Conservation (phyloP, 2,888 invertebrate species). For the Drosophila birchii region DNA sequence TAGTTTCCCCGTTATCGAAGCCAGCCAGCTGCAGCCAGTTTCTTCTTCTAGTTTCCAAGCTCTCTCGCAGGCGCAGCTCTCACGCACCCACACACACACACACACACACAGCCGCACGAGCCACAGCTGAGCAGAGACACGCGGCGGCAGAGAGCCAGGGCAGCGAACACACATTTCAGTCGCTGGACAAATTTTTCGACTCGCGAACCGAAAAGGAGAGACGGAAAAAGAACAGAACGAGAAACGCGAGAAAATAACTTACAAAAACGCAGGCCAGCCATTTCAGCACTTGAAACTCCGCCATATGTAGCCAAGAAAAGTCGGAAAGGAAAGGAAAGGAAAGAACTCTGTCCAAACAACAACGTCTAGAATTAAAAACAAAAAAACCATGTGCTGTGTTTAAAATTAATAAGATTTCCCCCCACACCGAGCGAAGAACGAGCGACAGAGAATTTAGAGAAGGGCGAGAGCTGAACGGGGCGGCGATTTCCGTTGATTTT, state of each 20-base stretch:
- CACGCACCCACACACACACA: constrained; percentile 26
- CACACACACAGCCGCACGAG: constrained; percentile 20
- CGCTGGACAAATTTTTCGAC: constrained; percentile 1
- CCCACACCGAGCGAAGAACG: constrained; percentile 23
- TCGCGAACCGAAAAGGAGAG: constrained; percentile 22
- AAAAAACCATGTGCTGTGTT: constrained; percentile 40
- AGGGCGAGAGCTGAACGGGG: constrained; percentile 54
- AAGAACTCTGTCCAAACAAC: constrained; percentile 27
- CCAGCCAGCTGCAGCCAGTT: constrained; percentile 48
- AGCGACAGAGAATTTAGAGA: not conserved
- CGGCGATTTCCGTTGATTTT: constrained; percentile 71
- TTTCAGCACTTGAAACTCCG: constrained; percentile 41
- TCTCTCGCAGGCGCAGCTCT: constrained; percentile 27
- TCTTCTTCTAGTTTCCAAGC: constrained; percentile 31
- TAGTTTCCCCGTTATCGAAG: constrained; percentile 41
- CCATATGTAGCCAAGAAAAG: constrained; percentile 48
- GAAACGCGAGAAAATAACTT: constrained; percentile 14
- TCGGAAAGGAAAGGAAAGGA: constrained; percentile 11
- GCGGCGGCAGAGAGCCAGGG: constrained; percentile 6
- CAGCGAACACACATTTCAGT: not conserved
- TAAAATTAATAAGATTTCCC: constrained; percentile 17
- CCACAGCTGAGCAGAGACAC: constrained; percentile 30
- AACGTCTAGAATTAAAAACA: constrained; percentile 42
- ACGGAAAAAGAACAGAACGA: constrained; percentile 18
- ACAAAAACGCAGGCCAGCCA: constrained; percentile 25